These are phyloP conservation scores for Sphenopsis melanotis DNA, from an alignment of 2,797 vertebrate genomes.

Conservation along the genomic window DNA sequence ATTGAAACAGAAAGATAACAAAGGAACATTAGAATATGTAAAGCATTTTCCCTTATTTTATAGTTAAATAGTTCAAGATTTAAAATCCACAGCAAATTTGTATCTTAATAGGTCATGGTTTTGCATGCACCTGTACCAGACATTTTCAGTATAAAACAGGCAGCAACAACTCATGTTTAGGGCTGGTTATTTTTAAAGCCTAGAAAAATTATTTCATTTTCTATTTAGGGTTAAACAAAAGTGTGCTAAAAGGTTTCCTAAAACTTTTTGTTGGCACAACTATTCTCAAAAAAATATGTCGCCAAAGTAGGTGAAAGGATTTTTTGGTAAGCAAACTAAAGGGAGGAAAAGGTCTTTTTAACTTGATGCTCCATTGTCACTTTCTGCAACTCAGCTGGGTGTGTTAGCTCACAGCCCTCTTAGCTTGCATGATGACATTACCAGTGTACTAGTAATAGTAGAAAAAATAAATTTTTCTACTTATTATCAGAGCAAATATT, in stretches of 20 bases:
- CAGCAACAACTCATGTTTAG: background rate
- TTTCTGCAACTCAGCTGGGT: background rate
- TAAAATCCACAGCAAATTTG: background rate
- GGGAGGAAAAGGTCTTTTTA: background rate
- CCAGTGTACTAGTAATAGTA: fast-evolving
- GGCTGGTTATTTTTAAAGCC: background rate
- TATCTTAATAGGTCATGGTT: background rate
- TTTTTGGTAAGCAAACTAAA: background rate
- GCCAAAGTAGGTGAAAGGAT: background rate
- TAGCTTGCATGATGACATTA: background rate
- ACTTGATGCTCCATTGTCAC: background rate
- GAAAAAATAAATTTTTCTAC: background rate
- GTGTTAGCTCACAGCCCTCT: background rate
- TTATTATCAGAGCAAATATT: background rate
- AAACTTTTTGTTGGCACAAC: background rate
- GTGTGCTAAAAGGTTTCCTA: background rate
- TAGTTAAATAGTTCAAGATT: background rate
- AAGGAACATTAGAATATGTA: background rate
- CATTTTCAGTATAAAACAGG: background rate
- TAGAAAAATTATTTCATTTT: background rate
- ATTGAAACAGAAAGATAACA: conserved; percentile 37
- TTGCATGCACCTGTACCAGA: background rate
- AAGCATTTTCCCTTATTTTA: background rate
- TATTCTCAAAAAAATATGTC: background rate
- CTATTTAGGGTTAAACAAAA: background rate